phyloP scores from a whole-genome alignment of 1,140 invertebrate genomes.

The Aphaenogaster ashmeadi region DNA sequence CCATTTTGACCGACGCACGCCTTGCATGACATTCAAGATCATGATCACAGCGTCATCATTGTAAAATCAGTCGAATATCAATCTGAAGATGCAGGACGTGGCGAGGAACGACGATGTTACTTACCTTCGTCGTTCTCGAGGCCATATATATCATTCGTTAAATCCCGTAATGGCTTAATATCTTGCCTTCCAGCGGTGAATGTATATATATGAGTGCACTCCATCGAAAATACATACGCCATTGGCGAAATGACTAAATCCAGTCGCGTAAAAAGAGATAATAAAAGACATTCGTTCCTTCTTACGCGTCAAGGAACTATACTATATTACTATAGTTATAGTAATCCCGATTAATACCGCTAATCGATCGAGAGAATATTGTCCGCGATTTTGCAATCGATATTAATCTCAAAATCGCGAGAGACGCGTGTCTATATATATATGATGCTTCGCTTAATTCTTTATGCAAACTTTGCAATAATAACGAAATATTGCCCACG shows the following conservation, averaged over 20 bases:
- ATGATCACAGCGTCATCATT: constrained; percentile 23
- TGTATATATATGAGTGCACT: neutral
- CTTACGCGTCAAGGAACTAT: constrained; percentile 34
- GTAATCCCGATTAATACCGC: constrained; percentile 3
- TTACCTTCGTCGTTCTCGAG: constrained; percentile 47
- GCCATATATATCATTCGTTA: constrained; percentile 27
- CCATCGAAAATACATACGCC: neutral
- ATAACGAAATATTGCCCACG: neutral
- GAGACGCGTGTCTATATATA: neutral
- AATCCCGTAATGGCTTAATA: neutral
- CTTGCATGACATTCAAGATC: constrained; percentile 14
- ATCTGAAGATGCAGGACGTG: neutral
- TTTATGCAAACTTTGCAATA: constrained; percentile 33
- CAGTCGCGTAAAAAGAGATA: constrained; percentile 24
- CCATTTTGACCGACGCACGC: neutral
- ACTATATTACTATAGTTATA: neutral
- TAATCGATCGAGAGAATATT: constrained; percentile 15
- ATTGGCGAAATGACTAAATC: constrained; percentile 10
- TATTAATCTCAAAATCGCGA: constrained; percentile 14
- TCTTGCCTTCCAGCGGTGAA: constrained; percentile 13
- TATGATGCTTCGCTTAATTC: neutral
- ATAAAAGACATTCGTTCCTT: constrained; percentile 33
- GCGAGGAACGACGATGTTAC: constrained; percentile 12
- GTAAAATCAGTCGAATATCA: constrained; percentile 28
- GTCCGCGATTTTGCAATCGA: neutral